A percentile compares a stretch with the other conserved stretches of the same genome.
These are phyloP conservation scores for Tridacna crocea DNA, from an alignment of 2,888 invertebrate species.

Conservation along the genomic window DNA sequence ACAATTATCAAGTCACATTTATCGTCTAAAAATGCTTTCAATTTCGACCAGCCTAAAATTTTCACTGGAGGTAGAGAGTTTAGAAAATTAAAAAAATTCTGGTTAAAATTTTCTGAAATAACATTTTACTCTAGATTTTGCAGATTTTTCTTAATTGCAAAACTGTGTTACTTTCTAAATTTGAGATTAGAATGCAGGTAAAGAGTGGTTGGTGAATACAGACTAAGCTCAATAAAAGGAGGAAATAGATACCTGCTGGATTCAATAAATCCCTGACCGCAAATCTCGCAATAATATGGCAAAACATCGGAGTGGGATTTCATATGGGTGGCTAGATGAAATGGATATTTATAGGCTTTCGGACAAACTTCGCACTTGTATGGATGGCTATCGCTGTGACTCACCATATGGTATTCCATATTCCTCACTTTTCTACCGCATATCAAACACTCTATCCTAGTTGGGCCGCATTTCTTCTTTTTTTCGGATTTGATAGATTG, in stretches of 20 bases:
- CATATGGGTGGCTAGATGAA: conserved; percentile 29
- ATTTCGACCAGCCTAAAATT: no score
- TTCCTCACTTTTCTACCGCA: conserved; percentile 26
- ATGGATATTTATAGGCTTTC: conserved; percentile 41
- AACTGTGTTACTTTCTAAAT: no score
- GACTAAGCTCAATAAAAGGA: no score
- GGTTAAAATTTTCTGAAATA: no score
- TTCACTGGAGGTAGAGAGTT: no score
- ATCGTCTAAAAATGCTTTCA: no score
- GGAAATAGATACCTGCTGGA: conserved; percentile 11
- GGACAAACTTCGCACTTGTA: conserved; percentile 43
- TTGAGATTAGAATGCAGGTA: no score
- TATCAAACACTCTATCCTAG: not conserved
- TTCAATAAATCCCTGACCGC: conserved; percentile 43
- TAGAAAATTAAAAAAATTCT: no score
- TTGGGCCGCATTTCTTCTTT: conserved; percentile 19
- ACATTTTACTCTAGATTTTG: no score
- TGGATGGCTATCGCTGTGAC: conserved; percentile 34
- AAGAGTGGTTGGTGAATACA: no score
- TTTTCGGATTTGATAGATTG: not conserved
- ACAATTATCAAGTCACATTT: no score
- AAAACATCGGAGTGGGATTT: conserved; percentile 27
- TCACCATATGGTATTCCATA: conserved; percentile 32
- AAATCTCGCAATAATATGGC: conserved; percentile 48
- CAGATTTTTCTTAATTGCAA: no score